Conservation (phyloP, 2,888 invertebrate genomes). For the Sphecodes monilicornis region DNA sequence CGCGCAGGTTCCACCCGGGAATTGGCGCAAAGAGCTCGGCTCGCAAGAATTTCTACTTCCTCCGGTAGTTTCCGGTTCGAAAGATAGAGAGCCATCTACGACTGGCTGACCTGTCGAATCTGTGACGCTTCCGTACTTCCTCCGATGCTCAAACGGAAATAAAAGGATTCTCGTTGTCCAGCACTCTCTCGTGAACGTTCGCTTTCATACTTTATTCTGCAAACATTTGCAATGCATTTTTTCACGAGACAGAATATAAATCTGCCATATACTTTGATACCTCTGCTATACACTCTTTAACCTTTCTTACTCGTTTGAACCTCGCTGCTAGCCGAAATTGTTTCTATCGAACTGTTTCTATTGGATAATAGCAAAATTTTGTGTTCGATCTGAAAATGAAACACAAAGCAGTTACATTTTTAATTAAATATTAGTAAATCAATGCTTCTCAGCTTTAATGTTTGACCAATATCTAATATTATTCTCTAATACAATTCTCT, state of each 20-base stretch:
- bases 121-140: slow-evolving; percentile 20
- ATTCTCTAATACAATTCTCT: too few relatives aligned
- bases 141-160: slow-evolving; percentile 37
- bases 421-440: too few relatives aligned
- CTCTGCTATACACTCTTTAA: not conserved
- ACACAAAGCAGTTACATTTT: too few relatives aligned
- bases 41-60: slow-evolving; percentile 37
- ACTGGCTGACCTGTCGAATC: slow-evolving; percentile 26
- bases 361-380: not conserved
- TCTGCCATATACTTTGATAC: not conserved
- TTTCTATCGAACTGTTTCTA: not conserved
- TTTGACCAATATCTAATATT: too few relatives aligned
- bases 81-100: slow-evolving; percentile 27
- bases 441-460: too few relatives aligned
- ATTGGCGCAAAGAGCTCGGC: slow-evolving; percentile 29
- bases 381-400: not conserved
- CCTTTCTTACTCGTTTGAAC: too few relatives aligned
- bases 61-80: slow-evolving; percentile 27
- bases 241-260: not conserved
- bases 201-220: not conserved
- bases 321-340: not conserved
- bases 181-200: not conserved
- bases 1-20: slow-evolving; percentile 15
- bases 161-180: slow-evolving; percentile 29
- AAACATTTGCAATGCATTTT: slow-evolving; percentile 1